Conservation (phyloP, 2,888 invertebrate species). For the Pterobdella sp. region DNA sequence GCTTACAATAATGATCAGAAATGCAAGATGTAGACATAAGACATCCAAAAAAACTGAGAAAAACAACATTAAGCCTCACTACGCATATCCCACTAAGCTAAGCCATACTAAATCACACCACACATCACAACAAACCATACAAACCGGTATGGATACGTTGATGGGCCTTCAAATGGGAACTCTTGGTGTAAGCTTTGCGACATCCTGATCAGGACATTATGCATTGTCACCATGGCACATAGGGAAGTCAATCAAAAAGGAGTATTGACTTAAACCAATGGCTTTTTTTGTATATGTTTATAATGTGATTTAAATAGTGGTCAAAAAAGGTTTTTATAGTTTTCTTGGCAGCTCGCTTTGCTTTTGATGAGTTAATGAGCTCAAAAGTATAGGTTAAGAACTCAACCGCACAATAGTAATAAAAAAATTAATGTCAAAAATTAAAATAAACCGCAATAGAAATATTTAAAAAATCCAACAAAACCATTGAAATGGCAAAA, state of each 20-base stretch:
- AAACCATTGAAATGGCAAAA: conserved; percentile 79
- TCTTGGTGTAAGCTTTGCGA: conserved; percentile 92
- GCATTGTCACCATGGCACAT: too few species aligned
- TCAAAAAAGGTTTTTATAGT: neutral
- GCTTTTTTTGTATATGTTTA: too few species aligned
- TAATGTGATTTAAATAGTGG: conserved; percentile 2
- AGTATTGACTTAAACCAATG: too few species aligned
- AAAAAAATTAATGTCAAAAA: neutral
- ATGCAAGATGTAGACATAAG: neutral
- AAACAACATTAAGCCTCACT: neutral
- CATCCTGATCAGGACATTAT: conserved; percentile 62
- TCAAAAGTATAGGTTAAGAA: too few species aligned
- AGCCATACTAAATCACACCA: neutral
- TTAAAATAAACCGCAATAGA: neutral
- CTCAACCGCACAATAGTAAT: neutral
- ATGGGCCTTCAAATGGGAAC: conserved; percentile 93
- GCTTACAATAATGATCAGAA: neutral
- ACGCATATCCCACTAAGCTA: neutral
- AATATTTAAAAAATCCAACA: neutral
- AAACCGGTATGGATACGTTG: conserved; percentile 82
- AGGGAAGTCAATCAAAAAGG: too few species aligned
- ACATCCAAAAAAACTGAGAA: neutral
- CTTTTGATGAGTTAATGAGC: too few species aligned
- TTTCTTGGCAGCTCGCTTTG: neutral
- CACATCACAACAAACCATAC: neutral